A percentile compares a stretch with the other conserved stretches of the same genome.
Evolutionary conservation across 1,140 invertebrate genomes (phyloP).

Genomic region (Brachionus koreanus): DNA sequence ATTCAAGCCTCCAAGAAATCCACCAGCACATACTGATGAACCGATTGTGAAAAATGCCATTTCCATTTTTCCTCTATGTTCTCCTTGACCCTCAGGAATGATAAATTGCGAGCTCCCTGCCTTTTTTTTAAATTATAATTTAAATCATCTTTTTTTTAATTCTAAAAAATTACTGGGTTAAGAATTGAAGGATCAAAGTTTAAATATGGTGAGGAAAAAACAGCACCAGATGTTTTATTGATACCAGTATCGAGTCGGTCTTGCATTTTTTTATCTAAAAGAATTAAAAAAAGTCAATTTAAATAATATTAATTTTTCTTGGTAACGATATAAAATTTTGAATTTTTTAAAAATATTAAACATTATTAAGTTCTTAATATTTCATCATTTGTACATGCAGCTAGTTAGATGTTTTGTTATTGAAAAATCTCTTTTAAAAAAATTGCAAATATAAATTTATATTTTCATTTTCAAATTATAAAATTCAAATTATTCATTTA

Average conservation of each 20-base stretch:
- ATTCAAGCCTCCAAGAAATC: slow-evolving; percentile 30
- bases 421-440: not conserved
- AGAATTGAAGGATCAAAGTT: slow-evolving; percentile 36
- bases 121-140: not conserved
- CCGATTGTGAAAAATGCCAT: slow-evolving; percentile 44
- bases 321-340: not conserved
- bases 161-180: not conserved
- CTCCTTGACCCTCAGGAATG: slow-evolving; percentile 32
- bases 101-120: slow-evolving; percentile 14
- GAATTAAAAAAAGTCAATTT: not conserved
- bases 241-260: slow-evolving; percentile 28
- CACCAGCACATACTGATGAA: slow-evolving; percentile 28
- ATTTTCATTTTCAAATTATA: not conserved
- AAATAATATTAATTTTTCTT: not conserved
- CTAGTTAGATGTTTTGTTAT: not conserved
- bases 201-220: slow-evolving; percentile 38
- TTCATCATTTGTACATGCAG: slow-evolving; percentile 28
- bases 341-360: not conserved
- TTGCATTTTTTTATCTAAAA: slow-evolving; percentile 25
- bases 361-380: slow-evolving; percentile 21
- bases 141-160: not conserved
- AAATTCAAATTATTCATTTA: not conserved
- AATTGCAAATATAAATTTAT: slow-evolving; percentile 14
- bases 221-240: not conserved
- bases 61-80: slow-evolving; percentile 43